Conservation (phyloP, 1,140 invertebrate species). For the Ganaspis sp. region DNA sequence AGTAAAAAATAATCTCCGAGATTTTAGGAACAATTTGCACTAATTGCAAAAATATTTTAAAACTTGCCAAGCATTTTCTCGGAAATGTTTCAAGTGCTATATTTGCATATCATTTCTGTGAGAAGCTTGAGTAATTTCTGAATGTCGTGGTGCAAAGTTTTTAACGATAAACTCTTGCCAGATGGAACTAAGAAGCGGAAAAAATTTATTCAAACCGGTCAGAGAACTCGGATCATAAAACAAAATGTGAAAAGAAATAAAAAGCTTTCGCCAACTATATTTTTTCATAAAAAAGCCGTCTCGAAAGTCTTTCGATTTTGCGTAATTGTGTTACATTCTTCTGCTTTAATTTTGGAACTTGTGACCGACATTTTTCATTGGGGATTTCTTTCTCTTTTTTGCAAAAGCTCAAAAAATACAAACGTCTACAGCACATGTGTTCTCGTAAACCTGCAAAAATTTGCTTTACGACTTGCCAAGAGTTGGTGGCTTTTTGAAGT, state of each 20-base stretch:
- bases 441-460: not conserved
- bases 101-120: not conserved
- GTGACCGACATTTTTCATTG: not conserved
- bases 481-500: not conserved
- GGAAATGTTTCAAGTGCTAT: not conserved
- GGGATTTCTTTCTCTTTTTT: not conserved
- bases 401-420: not conserved
- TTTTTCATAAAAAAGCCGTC: not conserved
- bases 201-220: not conserved
- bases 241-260: not conserved
- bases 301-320: not conserved
- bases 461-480: not conserved
- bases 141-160: not conserved
- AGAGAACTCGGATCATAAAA: not conserved
- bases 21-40: not conserved
- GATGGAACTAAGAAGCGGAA: not conserved
- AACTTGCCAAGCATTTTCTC: not conserved
- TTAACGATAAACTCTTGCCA: not conserved
- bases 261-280: not conserved
- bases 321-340: constrained; percentile 14
- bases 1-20: too few relatives aligned
- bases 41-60: not conserved
- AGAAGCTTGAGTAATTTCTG: not conserved
- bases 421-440: not conserved
- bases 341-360: constrained; percentile 21